These are phyloP conservation scores for Leptoteleia sp. DNA, from an alignment of 1,140 invertebrate genomes.

Conservation along the genomic window DNA sequence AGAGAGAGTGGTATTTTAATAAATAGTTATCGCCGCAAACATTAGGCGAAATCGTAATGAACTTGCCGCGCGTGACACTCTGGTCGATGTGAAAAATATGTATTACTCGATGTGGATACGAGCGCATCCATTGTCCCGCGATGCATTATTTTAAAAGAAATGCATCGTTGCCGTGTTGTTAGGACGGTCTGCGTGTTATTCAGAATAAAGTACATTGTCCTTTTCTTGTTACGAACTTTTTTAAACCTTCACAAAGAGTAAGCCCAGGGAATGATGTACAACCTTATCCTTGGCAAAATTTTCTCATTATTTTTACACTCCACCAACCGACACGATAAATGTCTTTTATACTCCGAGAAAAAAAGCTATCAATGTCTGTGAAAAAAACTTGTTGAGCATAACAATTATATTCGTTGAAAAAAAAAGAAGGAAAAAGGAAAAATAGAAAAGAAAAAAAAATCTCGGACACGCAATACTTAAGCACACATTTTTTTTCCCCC, in stretches of 20 bases:
- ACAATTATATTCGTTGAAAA: constrained; percentile 26
- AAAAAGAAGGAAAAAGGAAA: too few species aligned
- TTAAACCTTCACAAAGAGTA: constrained; percentile 47
- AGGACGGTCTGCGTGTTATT: constrained; percentile 43
- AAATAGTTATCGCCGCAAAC: too few species aligned
- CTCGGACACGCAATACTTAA: constrained; percentile 14
- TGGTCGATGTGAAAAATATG: constrained; percentile 15
- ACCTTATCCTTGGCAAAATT: constrained; percentile 53
- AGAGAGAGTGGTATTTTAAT: too few species aligned
- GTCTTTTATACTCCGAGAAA: constrained; percentile 41
- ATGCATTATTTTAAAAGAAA: constrained; percentile 49
- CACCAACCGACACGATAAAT: constrained; percentile 55
- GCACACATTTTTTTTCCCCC: constrained; percentile 13
- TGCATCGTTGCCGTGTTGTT: constrained; percentile 16
- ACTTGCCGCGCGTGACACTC: background rate
- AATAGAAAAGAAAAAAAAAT: too few species aligned
- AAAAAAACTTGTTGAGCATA: constrained; percentile 46
- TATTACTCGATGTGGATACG: constrained; percentile 27
- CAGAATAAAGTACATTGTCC: constrained; percentile 56
- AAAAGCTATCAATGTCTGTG: constrained; percentile 31
- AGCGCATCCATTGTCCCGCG: constrained; percentile 24
- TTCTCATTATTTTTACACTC: constrained; percentile 62
- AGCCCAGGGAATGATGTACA: constrained; percentile 51
- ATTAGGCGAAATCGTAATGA: constrained; percentile 1
- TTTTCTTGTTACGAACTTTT: constrained; percentile 58